A percentile compares a stretch with the other conserved stretches of the same genome.
Conservation (phyloP, 2,797 vertebrate species). For the Ctenosaura bakeri region DNA sequence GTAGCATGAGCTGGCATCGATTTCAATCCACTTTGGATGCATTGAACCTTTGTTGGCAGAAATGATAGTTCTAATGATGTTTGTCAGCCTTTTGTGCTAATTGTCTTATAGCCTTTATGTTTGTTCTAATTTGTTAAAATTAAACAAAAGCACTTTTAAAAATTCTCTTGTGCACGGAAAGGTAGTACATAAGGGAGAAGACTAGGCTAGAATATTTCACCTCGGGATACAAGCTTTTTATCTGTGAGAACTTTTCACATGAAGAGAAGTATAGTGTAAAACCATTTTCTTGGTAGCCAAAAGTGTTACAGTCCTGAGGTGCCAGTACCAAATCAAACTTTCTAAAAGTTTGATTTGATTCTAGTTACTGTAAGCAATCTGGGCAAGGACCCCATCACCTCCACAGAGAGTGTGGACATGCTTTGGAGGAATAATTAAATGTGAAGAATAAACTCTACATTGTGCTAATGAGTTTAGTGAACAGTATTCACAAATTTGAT, state of each 20-base stretch:
- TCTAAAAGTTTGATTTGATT: constrained; percentile 21
- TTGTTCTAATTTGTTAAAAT: no score
- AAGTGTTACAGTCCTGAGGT: not conserved
- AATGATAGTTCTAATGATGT: no score
- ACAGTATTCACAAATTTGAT: constrained; percentile 29
- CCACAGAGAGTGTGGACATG: not conserved
- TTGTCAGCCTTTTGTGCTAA: no score
- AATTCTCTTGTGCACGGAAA: not conserved
- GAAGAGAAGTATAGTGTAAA: not conserved
- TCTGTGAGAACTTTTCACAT: not conserved
- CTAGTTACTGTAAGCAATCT: not conserved
- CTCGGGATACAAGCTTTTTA: not conserved
- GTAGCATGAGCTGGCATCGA: no score
- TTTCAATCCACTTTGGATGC: no score
- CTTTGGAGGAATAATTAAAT: constrained; percentile 22
- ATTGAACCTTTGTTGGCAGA: no score
- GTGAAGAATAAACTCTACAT: constrained; percentile 18
- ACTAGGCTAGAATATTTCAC: not conserved
- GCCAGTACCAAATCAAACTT: not conserved
- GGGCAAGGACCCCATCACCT: not conserved
- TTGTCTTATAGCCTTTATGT: no score
- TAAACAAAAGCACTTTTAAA: no score
- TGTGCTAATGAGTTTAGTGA: constrained; percentile 25
- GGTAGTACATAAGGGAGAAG: not conserved
- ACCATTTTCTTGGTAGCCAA: not conserved